Percentiles rank a stretch among this genome's conserved stretches.
Conservation (phyloP, 2,797 vertebrate species). For the Nyctibius grandis region DNA sequence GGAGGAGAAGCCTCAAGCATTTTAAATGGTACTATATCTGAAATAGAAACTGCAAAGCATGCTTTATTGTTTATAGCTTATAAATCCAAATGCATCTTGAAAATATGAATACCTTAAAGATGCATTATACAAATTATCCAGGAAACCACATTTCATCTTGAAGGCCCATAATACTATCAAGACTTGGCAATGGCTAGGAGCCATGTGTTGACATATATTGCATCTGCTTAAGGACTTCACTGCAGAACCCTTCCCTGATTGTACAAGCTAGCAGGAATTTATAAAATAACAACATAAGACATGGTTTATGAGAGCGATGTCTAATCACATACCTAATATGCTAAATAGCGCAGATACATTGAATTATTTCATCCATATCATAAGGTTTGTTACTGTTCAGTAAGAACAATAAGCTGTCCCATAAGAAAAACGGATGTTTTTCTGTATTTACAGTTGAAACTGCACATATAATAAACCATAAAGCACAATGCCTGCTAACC, state of each 20-base stretch:
- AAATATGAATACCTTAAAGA: slow-evolving; percentile 2
- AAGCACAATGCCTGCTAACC: neutral
- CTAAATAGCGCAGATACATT: slow-evolving; percentile 35
- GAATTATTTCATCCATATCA: slow-evolving; percentile 17
- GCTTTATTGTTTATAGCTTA: neutral
- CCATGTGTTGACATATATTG: neutral
- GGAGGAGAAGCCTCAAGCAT: neutral
- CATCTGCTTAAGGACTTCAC: neutral
- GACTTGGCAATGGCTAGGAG: neutral
- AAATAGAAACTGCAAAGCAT: neutral
- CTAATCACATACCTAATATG: slow-evolving; percentile 4
- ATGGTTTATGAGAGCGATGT: neutral
- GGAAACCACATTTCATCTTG: neutral
- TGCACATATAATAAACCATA: slow-evolving; percentile 22
- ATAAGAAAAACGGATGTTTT: slow-evolving; percentile 34
- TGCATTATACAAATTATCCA: slow-evolving; percentile 1
- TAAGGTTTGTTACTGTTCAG: slow-evolving; percentile 16
- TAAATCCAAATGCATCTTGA: neutral
- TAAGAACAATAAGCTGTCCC: slow-evolving; percentile 34
- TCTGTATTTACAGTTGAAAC: neutral
- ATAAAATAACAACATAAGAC: neutral
- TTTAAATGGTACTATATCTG: neutral
- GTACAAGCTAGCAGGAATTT: neutral
- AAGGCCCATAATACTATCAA: neutral
- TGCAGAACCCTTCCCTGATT: neutral